Evolutionary conservation across 2,797 vertebrate genomes (phyloP).

Genomic region (Jordanella pulchra): DNA sequence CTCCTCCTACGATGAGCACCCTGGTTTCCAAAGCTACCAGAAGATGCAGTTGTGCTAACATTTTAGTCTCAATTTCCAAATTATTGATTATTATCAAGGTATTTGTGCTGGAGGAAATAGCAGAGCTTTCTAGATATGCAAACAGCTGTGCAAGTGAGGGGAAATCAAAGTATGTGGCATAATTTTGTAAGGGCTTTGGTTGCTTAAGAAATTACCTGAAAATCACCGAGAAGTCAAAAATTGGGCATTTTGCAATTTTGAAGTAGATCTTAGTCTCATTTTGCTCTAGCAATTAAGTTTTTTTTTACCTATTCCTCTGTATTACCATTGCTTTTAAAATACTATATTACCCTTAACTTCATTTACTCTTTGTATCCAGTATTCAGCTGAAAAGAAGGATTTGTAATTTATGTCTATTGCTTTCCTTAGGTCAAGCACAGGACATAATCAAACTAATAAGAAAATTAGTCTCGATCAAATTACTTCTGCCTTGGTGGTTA

Average conservation of each 20-base stretch:
- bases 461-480: conserved; percentile 73
- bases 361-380: conserved; percentile 10
- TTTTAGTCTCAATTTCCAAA: conserved; percentile 76
- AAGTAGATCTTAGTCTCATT: conserved; percentile 43
- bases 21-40: conserved; percentile 74
- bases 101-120: conserved; percentile 79
- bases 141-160: conserved; percentile 76
- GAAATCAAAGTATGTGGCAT: conserved; percentile 77
- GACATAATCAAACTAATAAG: conserved; percentile 73
- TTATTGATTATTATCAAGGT: conserved; percentile 81
- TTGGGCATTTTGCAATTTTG: conserved; percentile 30
- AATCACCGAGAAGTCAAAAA: conserved; percentile 52
- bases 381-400: conserved; percentile 20
- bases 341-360: background rate
- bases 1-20: conserved; percentile 53
- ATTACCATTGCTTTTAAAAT: background rate
- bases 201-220: conserved; percentile 64
- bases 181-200: conserved; percentile 67
- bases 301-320: background rate
- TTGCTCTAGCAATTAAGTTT: background rate
- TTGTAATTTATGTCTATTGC: conserved; percentile 51
- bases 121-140: conserved; percentile 68
- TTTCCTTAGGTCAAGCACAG: conserved; percentile 60
- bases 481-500: conserved; percentile 70
- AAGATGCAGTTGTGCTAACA: conserved; percentile 48